phyloP scores from a whole-genome alignment of 2,888 invertebrate species.

The Zelleria hepariella region DNA sequence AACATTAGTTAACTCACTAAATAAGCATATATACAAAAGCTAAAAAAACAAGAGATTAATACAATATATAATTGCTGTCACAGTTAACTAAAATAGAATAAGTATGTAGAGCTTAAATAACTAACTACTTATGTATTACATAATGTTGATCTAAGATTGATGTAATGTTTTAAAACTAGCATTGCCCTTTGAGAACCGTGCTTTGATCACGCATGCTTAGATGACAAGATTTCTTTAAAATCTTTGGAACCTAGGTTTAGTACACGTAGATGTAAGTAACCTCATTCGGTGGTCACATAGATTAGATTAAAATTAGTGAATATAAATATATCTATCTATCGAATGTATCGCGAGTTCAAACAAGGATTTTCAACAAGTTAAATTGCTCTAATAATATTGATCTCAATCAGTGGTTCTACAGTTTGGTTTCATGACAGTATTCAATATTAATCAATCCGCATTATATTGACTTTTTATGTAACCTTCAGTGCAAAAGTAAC shows the following conservation, averaged over 20 bases:
- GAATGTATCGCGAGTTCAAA: conserved; percentile 36
- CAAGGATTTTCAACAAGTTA: conserved; percentile 46
- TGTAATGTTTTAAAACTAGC: not conserved
- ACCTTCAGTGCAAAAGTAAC: too few relatives aligned
- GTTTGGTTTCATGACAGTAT: too few relatives aligned
- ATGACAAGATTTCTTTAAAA: not conserved
- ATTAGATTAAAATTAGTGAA: not conserved
- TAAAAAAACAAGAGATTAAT: not conserved
- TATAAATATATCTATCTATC: not conserved
- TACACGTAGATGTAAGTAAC: not conserved
- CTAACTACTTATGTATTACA: not conserved
- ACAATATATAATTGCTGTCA: not conserved
- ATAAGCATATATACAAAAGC: not conserved
- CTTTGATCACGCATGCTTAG: too few relatives aligned
- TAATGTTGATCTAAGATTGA: not conserved
- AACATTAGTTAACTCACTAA: not conserved
- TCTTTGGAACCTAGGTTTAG: not conserved
- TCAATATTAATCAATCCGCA: too few relatives aligned
- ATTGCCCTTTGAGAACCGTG: not conserved
- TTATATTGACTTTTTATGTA: too few relatives aligned
- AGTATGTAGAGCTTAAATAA: not conserved
- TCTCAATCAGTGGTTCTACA: too few relatives aligned
- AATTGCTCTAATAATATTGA: conserved; percentile 18
- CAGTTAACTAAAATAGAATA: not conserved
- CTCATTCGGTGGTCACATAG: not conserved